Evolutionary conservation across 53 echinoderm and acorn worm species (phyloP), one percentile per base, ranked within the genome.

Genomic region (Henricia sp.): DNA sequence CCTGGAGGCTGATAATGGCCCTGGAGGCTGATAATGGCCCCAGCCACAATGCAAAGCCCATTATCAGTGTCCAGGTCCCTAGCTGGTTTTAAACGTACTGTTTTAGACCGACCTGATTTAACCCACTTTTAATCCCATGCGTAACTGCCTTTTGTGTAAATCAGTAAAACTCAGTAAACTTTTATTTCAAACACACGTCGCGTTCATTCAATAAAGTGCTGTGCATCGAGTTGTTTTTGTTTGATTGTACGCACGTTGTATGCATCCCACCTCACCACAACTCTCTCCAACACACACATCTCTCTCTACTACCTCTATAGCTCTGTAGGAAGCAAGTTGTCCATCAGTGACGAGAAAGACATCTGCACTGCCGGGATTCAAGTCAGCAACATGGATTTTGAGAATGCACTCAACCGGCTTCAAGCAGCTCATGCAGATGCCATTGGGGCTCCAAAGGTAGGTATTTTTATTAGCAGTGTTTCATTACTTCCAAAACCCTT

Each of bases 391-490:
- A 68, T 76, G 37, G 99, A 97, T 46, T 95, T 97, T 89, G 94
- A 92, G 74, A 53, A 74, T 21, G 99, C 94, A 34, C 87, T 97
- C 52, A 90, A 91, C 40, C 82, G 89, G 42, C 85, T 97, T 13
- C 99, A 97, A 67, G 84, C 99, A 35, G 92, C 99, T 2, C 99
- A 97, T 83, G 95, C 99, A 52, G 99, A 97, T 72, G 92, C 92
- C 44, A 97, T 97, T 9, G 99, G 99, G 12, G 99, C 99, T 40
- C 99, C 99, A 43, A 97, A 97, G 92, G 99, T 96, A 87, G 14
- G 26, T 12, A 3, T 2, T 60, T 60, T 60, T 44, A 44, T 44
- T 13, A 6, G 13, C n/a, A n/a, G 37, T 82, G 72, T 24, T 20
- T 55, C 23, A 26, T 24, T 55, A 21, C 26, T 55, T 11, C 21